These are phyloP conservation scores for Phymastichus coffea DNA, from an alignment of 1,140 invertebrate species.

Conservation along the genomic window DNA sequence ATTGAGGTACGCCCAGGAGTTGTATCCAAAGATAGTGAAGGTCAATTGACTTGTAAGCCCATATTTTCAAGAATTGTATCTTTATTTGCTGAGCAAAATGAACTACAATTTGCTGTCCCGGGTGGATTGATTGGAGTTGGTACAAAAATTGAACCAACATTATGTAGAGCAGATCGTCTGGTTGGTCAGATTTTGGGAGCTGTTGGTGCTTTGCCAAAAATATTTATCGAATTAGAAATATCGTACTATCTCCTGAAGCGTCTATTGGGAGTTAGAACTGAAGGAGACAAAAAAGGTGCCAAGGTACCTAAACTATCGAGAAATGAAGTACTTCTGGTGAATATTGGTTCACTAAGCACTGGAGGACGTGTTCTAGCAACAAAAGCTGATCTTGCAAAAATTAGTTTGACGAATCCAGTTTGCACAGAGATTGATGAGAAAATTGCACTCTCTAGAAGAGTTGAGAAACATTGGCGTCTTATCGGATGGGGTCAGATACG, in stretches of 20 bases:
- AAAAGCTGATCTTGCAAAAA: constrained; percentile 97
- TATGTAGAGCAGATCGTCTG: constrained; percentile 96
- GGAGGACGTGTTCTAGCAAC: constrained; percentile 95
- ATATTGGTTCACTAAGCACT: constrained; percentile 98
- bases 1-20: constrained; percentile 93
- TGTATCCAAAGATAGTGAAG: constrained; percentile 94
- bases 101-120: constrained; percentile 97
- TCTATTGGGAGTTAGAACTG: constrained; percentile 94
- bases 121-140: constrained; percentile 98
- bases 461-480: constrained; percentile 99
- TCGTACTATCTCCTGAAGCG: constrained; percentile 96
- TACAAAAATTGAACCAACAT: constrained; percentile 97
- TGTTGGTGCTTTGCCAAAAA: constrained; percentile 93
- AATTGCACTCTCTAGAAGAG: constrained; percentile 94
- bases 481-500: constrained; percentile 97
- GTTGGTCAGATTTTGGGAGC: constrained; percentile 99
- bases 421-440: constrained; percentile 99
- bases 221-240: constrained; percentile 98
- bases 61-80: constrained; percentile 98
- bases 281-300: constrained; percentile 98
- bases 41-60: constrained; percentile 92
- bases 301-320: constrained; percentile 69
- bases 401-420: constrained; percentile 94
- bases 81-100: constrained; percentile 98
- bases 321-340: constrained; percentile 84